Evolutionary conservation across 2,797 vertebrate genomes (phyloP).

Genomic region (Lithobates sylvaticus): DNA sequence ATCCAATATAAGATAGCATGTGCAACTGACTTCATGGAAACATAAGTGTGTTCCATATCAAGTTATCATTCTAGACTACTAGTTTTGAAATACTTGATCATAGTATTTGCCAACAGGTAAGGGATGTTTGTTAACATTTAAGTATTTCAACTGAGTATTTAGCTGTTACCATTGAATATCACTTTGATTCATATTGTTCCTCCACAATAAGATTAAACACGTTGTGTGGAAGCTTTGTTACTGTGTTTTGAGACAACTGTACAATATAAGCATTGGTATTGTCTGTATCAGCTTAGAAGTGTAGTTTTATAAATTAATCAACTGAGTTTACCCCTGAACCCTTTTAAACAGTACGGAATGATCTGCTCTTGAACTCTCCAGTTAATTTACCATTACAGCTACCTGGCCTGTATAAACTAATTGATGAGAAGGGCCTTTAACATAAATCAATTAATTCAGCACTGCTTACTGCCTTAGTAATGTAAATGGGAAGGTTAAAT

Average conservation of each 20-base stretch:
- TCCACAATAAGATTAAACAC: neutral
- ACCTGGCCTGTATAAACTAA: neutral
- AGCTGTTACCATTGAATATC: no score
- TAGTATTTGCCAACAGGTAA: no score
- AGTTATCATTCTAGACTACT: no score
- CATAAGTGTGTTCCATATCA: no score
- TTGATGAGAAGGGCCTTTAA: neutral
- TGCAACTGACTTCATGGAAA: no score
- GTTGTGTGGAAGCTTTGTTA: no score
- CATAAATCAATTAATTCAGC: constrained; percentile 8
- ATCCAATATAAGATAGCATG: no score
- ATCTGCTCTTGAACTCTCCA: neutral
- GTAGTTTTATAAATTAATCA: neutral
- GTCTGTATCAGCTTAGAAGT: neutral
- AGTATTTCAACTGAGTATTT: no score
- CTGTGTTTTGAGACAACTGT: neutral
- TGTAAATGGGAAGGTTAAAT: neutral
- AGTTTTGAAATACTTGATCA: no score
- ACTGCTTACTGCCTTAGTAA: neutral
- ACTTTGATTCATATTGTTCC: no score
- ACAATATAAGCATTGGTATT: neutral
- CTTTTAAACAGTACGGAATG: neutral
- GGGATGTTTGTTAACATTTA: no score
- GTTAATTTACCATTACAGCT: neutral
- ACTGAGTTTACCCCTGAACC: neutral